phyloP scores from a whole-genome alignment of 2,113 vertebrate species.

The Burhinus bistriatus region DNA sequence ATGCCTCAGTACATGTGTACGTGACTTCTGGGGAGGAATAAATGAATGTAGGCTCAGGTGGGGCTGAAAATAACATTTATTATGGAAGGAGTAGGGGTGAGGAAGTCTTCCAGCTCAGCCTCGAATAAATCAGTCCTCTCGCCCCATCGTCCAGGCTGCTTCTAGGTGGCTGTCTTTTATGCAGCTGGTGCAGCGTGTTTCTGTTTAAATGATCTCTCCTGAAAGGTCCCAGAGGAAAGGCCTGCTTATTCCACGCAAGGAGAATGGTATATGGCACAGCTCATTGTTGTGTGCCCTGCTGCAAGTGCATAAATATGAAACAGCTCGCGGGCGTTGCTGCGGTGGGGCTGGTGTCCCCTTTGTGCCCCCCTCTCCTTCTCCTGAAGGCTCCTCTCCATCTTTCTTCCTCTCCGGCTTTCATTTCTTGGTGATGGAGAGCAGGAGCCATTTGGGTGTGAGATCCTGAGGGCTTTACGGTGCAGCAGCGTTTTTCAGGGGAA shows the following conservation, averaged over 20 bases:
- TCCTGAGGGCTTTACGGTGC: conserved; percentile 8
- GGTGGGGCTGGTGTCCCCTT: conserved; percentile 30
- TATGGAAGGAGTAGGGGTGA: background rate
- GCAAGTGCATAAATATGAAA: conserved; percentile 58
- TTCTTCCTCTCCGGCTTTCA: conserved; percentile 1
- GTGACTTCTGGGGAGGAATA: conserved; percentile 7
- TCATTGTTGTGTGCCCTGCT: conserved; percentile 57
- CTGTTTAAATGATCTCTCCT: conserved; percentile 60
- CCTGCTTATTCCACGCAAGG: conserved; percentile 43
- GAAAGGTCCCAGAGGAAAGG: conserved; percentile 59
- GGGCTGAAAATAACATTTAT: conserved; percentile 57
- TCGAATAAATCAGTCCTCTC: conserved; percentile 39
- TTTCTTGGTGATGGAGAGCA: conserved; percentile 24
- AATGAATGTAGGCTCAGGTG: conserved; percentile 42
- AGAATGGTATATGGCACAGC: conserved; percentile 31
- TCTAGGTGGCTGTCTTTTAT: conserved; percentile 45
- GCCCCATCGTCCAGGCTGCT: background rate
- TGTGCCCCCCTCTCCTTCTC: background rate
- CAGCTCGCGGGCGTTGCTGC: background rate
- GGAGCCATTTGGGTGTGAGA: conserved; percentile 18
- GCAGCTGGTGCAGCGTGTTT: conserved; percentile 44
- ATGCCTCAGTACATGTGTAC: background rate
- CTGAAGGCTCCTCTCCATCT: conserved; percentile 18
- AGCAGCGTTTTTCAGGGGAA: conserved; percentile 11
- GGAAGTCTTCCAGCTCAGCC: conserved; percentile 15